Evolutionary conservation across 2,797 vertebrate genomes (phyloP).

Genomic region (Danio choprae): DNA sequence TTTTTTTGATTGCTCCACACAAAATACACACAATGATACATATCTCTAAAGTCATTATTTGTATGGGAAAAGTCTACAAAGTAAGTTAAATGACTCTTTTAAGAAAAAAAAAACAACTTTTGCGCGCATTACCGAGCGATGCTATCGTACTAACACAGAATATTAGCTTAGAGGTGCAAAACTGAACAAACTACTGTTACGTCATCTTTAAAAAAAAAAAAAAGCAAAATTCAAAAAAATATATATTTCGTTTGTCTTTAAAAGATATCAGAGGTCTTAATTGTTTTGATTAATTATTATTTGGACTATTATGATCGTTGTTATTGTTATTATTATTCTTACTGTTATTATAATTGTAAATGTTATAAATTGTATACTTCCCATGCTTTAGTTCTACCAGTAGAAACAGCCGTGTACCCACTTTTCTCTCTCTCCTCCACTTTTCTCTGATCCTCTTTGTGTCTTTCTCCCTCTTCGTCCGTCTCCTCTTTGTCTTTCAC

Average conservation of each 20-base stretch:
- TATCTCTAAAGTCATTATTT: constrained; percentile 83
- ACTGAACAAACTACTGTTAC: constrained; percentile 83
- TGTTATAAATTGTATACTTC: constrained; percentile 83
- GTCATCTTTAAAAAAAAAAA: constrained; percentile 83
- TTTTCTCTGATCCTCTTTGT: constrained; percentile 66
- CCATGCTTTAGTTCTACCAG: constrained; percentile 68
- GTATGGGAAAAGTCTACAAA: constrained; percentile 81
- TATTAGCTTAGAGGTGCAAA: constrained; percentile 82
- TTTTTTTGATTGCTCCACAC: constrained; percentile 69
- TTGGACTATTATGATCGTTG: constrained; percentile 82
- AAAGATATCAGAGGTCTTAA: constrained; percentile 80
- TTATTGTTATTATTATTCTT: constrained; percentile 81
- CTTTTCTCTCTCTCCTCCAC: constrained; percentile 68
- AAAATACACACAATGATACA: constrained; percentile 78
- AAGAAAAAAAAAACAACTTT: constrained; percentile 72
- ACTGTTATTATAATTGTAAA: constrained; percentile 79
- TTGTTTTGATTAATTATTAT: constrained; percentile 81
- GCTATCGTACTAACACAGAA: constrained; percentile 85
- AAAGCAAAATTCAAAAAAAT: constrained; percentile 68
- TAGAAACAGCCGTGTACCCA: constrained; percentile 74
- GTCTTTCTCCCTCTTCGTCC: constrained; percentile 56
- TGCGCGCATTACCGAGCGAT: constrained; percentile 76
- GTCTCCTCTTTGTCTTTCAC: constrained; percentile 58
- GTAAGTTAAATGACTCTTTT: constrained; percentile 83
- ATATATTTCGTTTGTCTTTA: constrained; percentile 78